Evolutionary conservation across 2,888 invertebrate species (phyloP).

Genomic region (Operophtera brumata): DNA sequence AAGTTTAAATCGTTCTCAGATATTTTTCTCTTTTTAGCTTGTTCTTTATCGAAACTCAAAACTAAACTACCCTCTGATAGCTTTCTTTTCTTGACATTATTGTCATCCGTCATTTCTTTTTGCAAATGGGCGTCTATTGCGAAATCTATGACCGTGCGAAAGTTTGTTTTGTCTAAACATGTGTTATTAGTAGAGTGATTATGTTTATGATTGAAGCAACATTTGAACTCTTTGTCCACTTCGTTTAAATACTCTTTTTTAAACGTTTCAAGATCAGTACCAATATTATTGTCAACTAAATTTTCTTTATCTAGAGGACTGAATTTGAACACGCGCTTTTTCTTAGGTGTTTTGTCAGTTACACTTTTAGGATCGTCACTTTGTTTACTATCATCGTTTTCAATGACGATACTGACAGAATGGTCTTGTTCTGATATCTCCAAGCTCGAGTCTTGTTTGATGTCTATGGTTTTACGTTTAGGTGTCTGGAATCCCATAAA

Average conservation of each 20-base stretch:
- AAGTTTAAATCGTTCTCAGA: slow-evolving; percentile 3
- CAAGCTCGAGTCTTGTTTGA: slow-evolving; percentile 52
- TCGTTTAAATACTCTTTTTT: slow-evolving; percentile 62
- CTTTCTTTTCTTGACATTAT: slow-evolving; percentile 15
- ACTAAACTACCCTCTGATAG: slow-evolving; percentile 10
- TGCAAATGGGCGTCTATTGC: slow-evolving; percentile 11
- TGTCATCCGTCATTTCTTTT: neutral
- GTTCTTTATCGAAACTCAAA: slow-evolving; percentile 2
- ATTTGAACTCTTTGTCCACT: slow-evolving; percentile 37
- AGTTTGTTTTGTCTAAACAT: neutral
- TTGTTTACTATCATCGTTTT: slow-evolving; percentile 41
- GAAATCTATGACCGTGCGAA: slow-evolving; percentile 11
- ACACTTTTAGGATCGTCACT: slow-evolving; percentile 16
- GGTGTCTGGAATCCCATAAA: slow-evolving; percentile 39
- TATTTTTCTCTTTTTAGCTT: slow-evolving; percentile 19
- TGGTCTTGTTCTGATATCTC: slow-evolving; percentile 60
- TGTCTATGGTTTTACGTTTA: slow-evolving; percentile 50
- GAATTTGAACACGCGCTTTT: slow-evolving; percentile 51
- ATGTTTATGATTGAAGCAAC: slow-evolving; percentile 22
- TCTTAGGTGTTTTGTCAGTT: slow-evolving; percentile 19
- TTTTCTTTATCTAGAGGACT: slow-evolving; percentile 48
- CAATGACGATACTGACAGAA: slow-evolving; percentile 49
- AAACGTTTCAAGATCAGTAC: slow-evolving; percentile 61
- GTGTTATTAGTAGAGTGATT: neutral
- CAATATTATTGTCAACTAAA: slow-evolving; percentile 37